phyloP scores from a whole-genome alignment of 2,113 vertebrate genomes.

The Odontesthes bonariensis region DNA sequence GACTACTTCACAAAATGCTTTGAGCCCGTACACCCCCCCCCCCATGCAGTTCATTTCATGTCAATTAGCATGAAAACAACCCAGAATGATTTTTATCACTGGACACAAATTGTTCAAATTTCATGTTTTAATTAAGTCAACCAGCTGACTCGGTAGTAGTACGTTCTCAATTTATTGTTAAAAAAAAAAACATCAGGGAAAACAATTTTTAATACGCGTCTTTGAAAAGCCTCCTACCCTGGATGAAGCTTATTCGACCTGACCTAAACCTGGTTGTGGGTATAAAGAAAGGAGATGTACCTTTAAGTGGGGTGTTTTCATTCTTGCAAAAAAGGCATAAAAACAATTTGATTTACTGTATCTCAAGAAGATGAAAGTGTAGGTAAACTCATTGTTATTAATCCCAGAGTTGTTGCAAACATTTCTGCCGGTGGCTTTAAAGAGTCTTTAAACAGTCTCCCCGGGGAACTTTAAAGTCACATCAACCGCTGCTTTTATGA shows the following conservation, averaged over 20 bases:
- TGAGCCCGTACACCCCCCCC: no score
- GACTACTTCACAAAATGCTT: no score
- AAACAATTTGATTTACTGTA: conserved; percentile 14
- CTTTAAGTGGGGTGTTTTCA: conserved; percentile 23
- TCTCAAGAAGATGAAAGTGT: conserved; percentile 25
- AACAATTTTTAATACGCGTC: neutral
- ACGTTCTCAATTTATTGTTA: neutral
- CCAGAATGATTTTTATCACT: no score
- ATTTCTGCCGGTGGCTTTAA: conserved; percentile 39
- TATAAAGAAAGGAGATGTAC: conserved; percentile 3
- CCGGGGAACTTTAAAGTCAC: conserved; percentile 68
- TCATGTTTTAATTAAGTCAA: no score
- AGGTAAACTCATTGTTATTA: conserved; percentile 59
- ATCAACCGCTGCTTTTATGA: conserved; percentile 72
- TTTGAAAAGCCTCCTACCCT: neutral
- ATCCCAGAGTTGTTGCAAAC: conserved; percentile 42
- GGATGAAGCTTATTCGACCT: neutral
- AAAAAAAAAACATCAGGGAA: neutral
- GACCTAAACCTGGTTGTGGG: conserved; percentile 1
- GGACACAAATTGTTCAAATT: no score
- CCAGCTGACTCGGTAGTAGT: no score
- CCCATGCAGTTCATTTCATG: no score
- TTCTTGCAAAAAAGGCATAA: neutral
- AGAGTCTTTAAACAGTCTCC: conserved; percentile 52
- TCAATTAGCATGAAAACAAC: no score